A percentile compares a stretch with the other conserved stretches of the same genome.
Conservation (phyloP, 2,113 vertebrate species). For the Erythrolamprus reginae region DNA sequence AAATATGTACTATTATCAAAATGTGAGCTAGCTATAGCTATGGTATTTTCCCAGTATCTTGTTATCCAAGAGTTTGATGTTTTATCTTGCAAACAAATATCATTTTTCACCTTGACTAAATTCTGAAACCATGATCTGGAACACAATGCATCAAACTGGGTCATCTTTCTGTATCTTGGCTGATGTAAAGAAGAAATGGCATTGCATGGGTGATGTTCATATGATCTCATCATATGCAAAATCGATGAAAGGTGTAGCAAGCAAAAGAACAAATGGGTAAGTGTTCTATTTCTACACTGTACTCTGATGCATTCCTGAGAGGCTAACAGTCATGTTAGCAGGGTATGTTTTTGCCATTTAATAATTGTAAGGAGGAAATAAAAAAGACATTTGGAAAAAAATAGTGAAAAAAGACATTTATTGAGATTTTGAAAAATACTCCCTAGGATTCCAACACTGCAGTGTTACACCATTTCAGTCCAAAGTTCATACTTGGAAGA, state of each 20-base stretch:
- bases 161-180: neutral
- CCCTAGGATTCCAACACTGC: conserved; percentile 49
- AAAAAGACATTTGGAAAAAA: conserved; percentile 36
- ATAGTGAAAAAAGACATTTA: conserved; percentile 36
- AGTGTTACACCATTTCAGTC: conserved; percentile 53
- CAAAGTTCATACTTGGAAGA: conserved; percentile 47
- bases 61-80: neutral
- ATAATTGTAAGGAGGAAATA: conserved; percentile 39
- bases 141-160: neutral
- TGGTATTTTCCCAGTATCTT: neutral
- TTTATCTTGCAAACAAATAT: neutral
- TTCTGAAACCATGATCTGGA: neutral
- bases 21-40: neutral
- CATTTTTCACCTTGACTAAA: neutral
- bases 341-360: conserved; percentile 15
- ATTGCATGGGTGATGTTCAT: conserved; percentile 9
- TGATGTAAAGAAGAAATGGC: conserved; percentile 21
- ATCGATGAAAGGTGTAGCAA: conserved; percentile 34
- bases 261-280: neutral
- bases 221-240: conserved; percentile 34
- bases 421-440: conserved; percentile 42
- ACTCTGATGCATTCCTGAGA: neutral
- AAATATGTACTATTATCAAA: neutral
- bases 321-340: neutral
- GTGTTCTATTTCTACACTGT: neutral